phyloP scores from a whole-genome alignment of 2,113 vertebrate species.

The Jaculus jaculus region DNA sequence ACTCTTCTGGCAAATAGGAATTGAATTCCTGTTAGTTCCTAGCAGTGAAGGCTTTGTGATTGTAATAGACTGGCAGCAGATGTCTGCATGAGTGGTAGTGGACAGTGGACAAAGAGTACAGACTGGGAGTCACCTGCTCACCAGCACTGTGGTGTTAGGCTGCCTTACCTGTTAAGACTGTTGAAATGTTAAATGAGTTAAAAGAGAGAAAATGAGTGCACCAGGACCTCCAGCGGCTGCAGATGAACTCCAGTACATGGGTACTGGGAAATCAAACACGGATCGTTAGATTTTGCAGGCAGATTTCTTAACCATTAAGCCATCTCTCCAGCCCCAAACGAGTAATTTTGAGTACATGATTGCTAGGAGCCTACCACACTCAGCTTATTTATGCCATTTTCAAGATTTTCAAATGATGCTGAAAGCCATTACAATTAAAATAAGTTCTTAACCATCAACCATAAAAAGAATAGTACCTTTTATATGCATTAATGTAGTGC shows the following conservation, averaged over 20 bases:
- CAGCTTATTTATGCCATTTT: neutral
- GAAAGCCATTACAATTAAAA: slow-evolving; percentile 15
- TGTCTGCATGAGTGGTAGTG: neutral
- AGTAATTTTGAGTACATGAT: slow-evolving; percentile 3
- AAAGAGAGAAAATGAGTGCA: too few relatives aligned
- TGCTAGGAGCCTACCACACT: neutral
- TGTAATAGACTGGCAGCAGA: neutral
- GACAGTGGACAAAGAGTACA: neutral
- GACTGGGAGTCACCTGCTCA: neutral
- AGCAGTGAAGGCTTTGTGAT: neutral
- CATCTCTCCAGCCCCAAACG: neutral
- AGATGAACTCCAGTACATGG: too few relatives aligned
- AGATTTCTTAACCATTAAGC: too few relatives aligned
- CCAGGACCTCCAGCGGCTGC: too few relatives aligned
- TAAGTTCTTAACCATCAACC: neutral
- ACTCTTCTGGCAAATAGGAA: neutral
- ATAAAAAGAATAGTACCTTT: neutral
- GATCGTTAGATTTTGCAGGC: too few relatives aligned
- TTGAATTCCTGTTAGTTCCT: too few relatives aligned
- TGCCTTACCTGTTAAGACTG: neutral
- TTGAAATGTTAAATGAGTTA: slow-evolving; percentile 11
- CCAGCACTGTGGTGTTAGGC: neutral
- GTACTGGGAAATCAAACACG: too few relatives aligned
- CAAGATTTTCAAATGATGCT: slow-evolving; percentile 53
- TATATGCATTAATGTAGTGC: neutral